phyloP scores from a whole-genome alignment of 1,140 invertebrate species.

The Drosophila subobscura region DNA sequence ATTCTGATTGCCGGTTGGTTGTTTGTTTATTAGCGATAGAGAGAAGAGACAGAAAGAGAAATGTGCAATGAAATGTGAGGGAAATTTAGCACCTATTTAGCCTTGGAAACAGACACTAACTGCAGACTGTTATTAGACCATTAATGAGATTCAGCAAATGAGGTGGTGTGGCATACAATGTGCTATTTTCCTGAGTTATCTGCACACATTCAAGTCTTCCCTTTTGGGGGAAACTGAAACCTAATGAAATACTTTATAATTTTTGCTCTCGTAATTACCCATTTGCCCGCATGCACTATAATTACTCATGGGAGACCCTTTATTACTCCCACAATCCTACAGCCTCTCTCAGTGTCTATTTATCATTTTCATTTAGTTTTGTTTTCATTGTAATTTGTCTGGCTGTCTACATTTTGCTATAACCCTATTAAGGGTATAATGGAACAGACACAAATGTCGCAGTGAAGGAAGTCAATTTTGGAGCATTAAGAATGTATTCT shows the following conservation, averaged over 20 bases:
- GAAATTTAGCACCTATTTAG: conserved; percentile 26
- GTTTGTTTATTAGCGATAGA: not conserved
- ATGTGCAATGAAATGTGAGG: conserved; percentile 16
- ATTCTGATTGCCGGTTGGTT: conserved; percentile 13
- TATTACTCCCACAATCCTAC: conserved; percentile 1
- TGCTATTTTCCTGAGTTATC: no score
- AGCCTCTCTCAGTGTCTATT: not conserved
- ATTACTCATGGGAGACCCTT: not conserved
- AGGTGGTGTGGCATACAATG: not conserved
- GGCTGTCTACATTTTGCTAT: conserved; percentile 6
- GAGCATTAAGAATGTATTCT: no score
- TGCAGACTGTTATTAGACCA: not conserved
- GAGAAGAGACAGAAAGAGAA: not conserved
- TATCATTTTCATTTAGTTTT: not conserved
- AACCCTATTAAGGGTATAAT: no score
- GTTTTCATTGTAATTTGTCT: conserved; percentile 19
- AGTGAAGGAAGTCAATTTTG: no score
- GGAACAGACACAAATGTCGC: no score
- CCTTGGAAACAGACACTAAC: conserved; percentile 24
- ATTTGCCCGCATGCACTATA: no score
- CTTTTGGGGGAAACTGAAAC: no score
- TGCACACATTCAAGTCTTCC: no score
- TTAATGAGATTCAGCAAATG: not conserved
- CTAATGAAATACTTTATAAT: no score
- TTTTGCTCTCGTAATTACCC: no score